Base-by-base conservation (phyloP, 2,797 vertebrate genomes). In the Chelidonichthys spinosus region DNA sequence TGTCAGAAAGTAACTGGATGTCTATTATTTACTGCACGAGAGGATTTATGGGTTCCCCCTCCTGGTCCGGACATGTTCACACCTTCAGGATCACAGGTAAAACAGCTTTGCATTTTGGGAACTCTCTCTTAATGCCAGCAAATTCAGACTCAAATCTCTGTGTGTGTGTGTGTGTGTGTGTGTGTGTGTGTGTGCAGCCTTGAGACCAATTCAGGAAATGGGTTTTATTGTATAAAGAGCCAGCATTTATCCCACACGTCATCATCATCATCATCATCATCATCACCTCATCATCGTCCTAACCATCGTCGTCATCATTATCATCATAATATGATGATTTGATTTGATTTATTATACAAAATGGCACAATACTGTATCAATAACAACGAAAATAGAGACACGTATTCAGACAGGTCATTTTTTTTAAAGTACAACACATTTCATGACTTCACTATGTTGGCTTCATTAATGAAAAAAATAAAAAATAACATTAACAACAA, bases 391-490 rank as follows among this genome's bases (percentile, higher is more conserved):
- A 86, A 78, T 64, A 83, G 53, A 76, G 77, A 88, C 83, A 80
- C 75, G 84, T 83, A 89, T 79, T 80, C 62, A 83, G 47, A 85
- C 74, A 64, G 37, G 7, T 76, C 44, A 69, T 79, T 69, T 76
- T 81, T 74, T 15, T 0, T 81, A 75, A 87, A 79, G 74, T 74
- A 88, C 84, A 84, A 83, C 69, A 90, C 75, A 78, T 61, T 69
- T 63, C 49, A 79, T 65, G 42, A 80, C 54, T 60, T 83, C 55
- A 88, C 78, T 69, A 32, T 54, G 53, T 52, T 65, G 58, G 53
- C 59, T 83, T 75, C 40, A 70, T 82, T 85, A 83, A 83, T 78
- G 87, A 84, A 90, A 87, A 87, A 90, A 88, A 84, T 68, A 81
- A 79, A 83, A 25, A 84, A 84, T 59, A 55, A 71, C 61, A 74